Percentiles rank a stretch among this genome's conserved stretches.
These are phyloP conservation scores for Ichneumoninae sp. DNA, from an alignment of 2,888 invertebrate genomes.

Conservation along the genomic window DNA sequence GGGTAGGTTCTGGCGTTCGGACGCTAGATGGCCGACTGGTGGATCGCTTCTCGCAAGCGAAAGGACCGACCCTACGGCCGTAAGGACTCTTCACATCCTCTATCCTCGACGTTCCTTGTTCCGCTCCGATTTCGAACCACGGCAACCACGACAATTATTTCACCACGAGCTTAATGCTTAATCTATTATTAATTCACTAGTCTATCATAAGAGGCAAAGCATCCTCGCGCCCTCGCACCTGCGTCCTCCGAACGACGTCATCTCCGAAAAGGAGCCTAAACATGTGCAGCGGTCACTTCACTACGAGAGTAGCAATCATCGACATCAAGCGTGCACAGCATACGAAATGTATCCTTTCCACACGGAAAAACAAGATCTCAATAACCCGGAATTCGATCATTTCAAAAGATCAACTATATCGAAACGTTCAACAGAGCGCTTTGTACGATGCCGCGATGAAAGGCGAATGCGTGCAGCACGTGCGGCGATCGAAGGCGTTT, in stretches of 20 bases:
- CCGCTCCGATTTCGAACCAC: no score
- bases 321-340: no score
- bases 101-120: not conserved
- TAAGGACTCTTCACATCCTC: not conserved
- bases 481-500: not conserved
- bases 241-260: not conserved
- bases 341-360: not conserved
- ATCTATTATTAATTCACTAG: not conserved
- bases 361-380: not conserved
- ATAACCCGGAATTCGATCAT: not conserved
- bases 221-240: no score
- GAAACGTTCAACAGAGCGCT: not conserved
- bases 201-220: no score
- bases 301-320: not conserved
- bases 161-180: not conserved
- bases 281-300: no score
- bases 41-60: not conserved
- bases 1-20: not conserved
- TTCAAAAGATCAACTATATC: no score
- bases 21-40: no score
- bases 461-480: constrained; percentile 10
- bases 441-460: not conserved
- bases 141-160: not conserved
- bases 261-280: no score
- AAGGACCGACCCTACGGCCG: not conserved